Conservation (phyloP, 2,888 invertebrate species). For the Lasioglossum leucozonium region DNA sequence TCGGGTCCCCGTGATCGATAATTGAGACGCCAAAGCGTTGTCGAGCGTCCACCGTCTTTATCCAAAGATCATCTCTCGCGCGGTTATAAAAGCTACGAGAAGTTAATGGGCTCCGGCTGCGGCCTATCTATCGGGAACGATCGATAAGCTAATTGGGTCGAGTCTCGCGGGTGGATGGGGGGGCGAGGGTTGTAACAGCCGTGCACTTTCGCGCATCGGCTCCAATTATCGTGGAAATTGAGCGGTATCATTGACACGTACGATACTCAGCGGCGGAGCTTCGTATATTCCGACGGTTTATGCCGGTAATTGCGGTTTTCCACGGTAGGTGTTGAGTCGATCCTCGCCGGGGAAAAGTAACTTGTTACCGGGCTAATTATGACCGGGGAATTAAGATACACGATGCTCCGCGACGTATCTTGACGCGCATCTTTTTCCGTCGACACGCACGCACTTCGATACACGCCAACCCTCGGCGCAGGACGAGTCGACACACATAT, state of each 20-base stretch:
- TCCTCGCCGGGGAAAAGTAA: constrained; percentile 41
- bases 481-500: background rate
- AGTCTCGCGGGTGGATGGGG: constrained; percentile 52
- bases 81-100: constrained; percentile 57
- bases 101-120: constrained; percentile 55
- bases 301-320: constrained; percentile 58
- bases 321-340: constrained; percentile 53
- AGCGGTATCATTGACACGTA: constrained; percentile 65
- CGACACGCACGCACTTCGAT: constrained; percentile 54
- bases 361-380: constrained; percentile 54
- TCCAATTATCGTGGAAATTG: constrained; percentile 72
- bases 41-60: constrained; percentile 47
- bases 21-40: constrained; percentile 59
- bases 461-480: constrained; percentile 15
- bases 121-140: constrained; percentile 64
- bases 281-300: constrained; percentile 37
- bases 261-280: constrained; percentile 8
- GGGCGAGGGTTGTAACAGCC: constrained; percentile 21
- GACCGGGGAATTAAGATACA: constrained; percentile 39
- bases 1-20: constrained; percentile 56
- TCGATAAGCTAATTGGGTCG: constrained; percentile 71
- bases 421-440: constrained; percentile 41
- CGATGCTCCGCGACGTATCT: constrained; percentile 45
- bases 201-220: constrained; percentile 58
- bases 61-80: constrained; percentile 55